Evolutionary conservation across 2,888 invertebrate species (phyloP).

Genomic region (Ischnura elegans): DNA sequence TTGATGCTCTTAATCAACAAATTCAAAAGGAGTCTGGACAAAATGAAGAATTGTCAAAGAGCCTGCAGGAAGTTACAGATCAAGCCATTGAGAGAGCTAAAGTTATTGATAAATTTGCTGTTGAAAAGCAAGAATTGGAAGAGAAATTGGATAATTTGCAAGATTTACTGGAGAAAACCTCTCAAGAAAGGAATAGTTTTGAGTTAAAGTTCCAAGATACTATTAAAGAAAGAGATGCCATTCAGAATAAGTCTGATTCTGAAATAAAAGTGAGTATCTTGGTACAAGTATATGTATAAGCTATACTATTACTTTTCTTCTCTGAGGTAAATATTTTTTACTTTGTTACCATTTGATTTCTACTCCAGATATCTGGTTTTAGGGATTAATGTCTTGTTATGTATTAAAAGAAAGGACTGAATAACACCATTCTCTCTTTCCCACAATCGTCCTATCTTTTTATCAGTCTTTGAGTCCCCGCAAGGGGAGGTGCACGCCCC

Average conservation of each 20-base stretch:
- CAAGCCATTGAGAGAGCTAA: background rate
- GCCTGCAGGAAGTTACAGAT: background rate
- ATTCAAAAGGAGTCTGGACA: background rate
- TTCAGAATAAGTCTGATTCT: constrained; percentile 40
- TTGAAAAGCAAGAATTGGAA: constrained; percentile 24
- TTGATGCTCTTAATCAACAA: background rate
- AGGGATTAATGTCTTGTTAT: too few relatives aligned
- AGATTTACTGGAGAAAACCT: background rate
- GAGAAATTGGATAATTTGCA: background rate
- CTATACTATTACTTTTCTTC: too few relatives aligned
- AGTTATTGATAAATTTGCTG: background rate
- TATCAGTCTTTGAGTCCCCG: too few relatives aligned
- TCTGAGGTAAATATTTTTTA: too few relatives aligned
- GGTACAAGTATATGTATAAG: background rate
- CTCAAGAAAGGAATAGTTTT: constrained; percentile 24
- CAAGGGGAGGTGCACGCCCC: too few relatives aligned
- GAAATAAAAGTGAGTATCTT: constrained; percentile 42
- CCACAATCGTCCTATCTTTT: too few relatives aligned
- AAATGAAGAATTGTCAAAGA: constrained; percentile 11
- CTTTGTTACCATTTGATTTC: too few relatives aligned
- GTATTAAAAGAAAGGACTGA: too few relatives aligned
- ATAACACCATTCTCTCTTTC: too few relatives aligned
- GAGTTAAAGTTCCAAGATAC: background rate
- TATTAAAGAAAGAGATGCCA: constrained; percentile 12
- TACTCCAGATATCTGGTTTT: too few relatives aligned